Conservation (phyloP, 92 coral and sea anemone genomes). For the Heteractis magnifica region DNA sequence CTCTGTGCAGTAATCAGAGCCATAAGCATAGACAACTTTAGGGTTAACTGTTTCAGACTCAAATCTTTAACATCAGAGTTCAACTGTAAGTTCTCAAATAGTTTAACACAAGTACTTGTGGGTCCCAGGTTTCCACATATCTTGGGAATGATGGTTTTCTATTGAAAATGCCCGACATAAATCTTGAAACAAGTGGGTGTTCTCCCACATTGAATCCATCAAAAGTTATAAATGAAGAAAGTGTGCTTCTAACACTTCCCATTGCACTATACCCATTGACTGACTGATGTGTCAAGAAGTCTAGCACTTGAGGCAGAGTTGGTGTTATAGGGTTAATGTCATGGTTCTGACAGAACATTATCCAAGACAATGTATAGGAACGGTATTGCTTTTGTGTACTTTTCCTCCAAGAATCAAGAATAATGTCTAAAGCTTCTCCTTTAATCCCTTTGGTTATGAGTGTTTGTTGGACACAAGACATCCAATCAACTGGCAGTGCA, state of each 20-base stretch:
- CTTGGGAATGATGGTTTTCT: conserved; percentile 48
- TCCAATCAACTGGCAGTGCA: conserved; percentile 32
- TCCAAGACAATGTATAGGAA: conserved; percentile 6
- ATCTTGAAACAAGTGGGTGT: conserved; percentile 37
- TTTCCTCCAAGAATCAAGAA: conserved; percentile 34
- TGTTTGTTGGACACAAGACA: conserved; percentile 42
- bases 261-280: conserved; percentile 33
- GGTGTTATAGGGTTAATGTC: background rate
- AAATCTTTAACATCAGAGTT: background rate
- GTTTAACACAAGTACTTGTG: conserved; percentile 24
- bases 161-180: conserved; percentile 47
- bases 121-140: conserved; percentile 49
- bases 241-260: conserved; percentile 26
- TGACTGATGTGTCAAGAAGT: conserved; percentile 13
- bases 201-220: conserved; percentile 38
- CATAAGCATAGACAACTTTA: background rate
- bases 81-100: background rate
- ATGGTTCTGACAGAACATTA: background rate
- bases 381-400: conserved; percentile 38
- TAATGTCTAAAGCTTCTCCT: conserved; percentile 35
- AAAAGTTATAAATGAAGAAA: conserved; percentile 17
- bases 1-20: conserved; percentile 1
- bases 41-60: conserved; percentile 26
- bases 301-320: background rate
- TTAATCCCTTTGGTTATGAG: conserved; percentile 19